Evolutionary conservation across 1,140 invertebrate genomes (phyloP), one percentile per base, ranked within the genome.

Genomic region (Lepidurus packardi): DNA sequence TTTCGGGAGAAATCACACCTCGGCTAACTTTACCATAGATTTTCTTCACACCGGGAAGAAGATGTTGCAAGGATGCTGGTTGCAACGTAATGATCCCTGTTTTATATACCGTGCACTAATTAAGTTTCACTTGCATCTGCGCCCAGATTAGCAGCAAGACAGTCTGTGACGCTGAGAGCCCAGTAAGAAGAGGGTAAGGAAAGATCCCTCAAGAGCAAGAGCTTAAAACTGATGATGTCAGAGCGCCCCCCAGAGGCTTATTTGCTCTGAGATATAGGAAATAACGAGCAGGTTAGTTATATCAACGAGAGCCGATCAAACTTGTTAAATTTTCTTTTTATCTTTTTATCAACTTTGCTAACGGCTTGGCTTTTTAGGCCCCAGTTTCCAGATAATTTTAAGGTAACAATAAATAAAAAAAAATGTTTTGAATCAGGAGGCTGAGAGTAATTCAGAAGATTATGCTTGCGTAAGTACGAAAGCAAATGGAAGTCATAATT

Each of bases 51-150:
- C 13, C 8, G 8, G 6, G 16, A 10, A 65, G 16, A n/a, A 65
- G 53, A 65, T 65, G 53, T n/a, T 21, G 53, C 8, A 65, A 65
- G 53, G 13, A 65, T 16, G 53, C 53, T 65, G n/a, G 13, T 65
- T 16, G 53, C 53, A 65, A 65, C 53, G 8, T 65, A 65, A 65
- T 65, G 53, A 65, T 65, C 53, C 21, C 53, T 65, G 53, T 65
- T 65, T 65, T 65, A 21, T 65, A 65, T 21, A 65, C 53, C 53
- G 16, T n/a, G 53, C 53, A 65, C 53, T 65, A 65, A 65, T 65
- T 65, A 65, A 65, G 53, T 65, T 65, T 65, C n/a, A 65, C 21
- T 65, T 65, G 53, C 53, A 65, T 65, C 53, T 65, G 53, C 21
- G 53, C 53, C 53, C 21, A 65, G 53, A 65, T 65, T 65, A 65